Base-by-base conservation (phyloP, 2,888 invertebrate genomes). In the Balanococcus diminutus region DNA sequence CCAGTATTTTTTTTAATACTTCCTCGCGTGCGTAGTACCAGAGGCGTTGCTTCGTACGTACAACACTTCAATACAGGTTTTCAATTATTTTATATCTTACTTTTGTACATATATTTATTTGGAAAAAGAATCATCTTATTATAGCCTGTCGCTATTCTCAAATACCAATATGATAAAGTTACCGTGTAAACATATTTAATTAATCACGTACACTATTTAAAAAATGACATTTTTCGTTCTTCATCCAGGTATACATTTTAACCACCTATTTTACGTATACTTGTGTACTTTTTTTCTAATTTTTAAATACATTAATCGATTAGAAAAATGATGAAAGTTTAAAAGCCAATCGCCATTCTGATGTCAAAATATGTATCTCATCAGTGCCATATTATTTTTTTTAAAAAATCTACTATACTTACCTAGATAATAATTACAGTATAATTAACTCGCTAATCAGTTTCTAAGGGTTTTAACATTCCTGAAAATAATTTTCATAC, bases 21-120 rank as follows among this genome's bases (percentile, higher is more conserved):
- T n/a, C n/a, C 19, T 82, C 25, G 46, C 82, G 75, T 75, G 75
- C 75, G 75, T 75, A 75, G 75, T 75, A 32, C 32, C 75, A 51
- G 19, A n/a, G 75, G 75, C 75, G 75, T 75, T 75, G 75, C 75
- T 75, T 75, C 75, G 75, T 75, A 75, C 75, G 75, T n/a, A 32
- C n/a, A 22, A 75, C 75, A 75, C 32, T 32, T 67, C 32, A 19
- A 75, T 75, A 75, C 75, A 75, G 75, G 19, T 75, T 75, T 75
- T 75, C 75, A 75, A 75, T 75, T 75, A 75, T 75, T 75, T 75
- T 75, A 32, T 75, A 75, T 56, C 4, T 28, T 67, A 14, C 14
- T 28, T 56, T 56, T n/a, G 6, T 67, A 2, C 11, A 42, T 75
- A n/a, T 75, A 75, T 36, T 32, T 75, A 28, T n/a, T 11, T 67